Base-by-base conservation (phyloP, 2,797 vertebrate species). In the Neosilurus hyrtlii region DNA sequence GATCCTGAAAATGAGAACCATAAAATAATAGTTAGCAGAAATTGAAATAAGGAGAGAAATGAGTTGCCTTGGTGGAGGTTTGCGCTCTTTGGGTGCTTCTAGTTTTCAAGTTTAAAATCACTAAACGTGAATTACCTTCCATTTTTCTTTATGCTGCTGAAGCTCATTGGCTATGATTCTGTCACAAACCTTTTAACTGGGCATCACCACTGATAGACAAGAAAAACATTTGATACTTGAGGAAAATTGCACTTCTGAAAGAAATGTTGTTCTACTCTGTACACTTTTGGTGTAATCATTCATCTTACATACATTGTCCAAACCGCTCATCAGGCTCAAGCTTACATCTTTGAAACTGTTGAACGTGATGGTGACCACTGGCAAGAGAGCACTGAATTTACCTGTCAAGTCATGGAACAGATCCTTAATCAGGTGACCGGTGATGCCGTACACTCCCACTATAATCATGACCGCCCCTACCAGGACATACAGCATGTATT, bases 361-460 rank as follows among this genome's bases (percentile, higher is more conserved):
- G 43, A 71, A 70, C 22, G 67, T 4, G 10, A 66, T 11, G 66
- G 66, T 18, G 1, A 16, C 37, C 67, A 2, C 8, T 18, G 70
- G 70, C 51, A 16, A 14, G n/a, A 26, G 14, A 18, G 1, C 15
- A 4, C 1, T 54, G 4, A 15, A 37, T 59, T 73, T 93, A 96
- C 94, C 95, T 0, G 94, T 91, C 0, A 96, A 90, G 83, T 95
- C 94, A 0, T 95, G 94, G 30, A 90, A 71, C 49, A 96, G 92
- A 88, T 95, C 95, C 80, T 93, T 94, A 89, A 96, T 94, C 82
- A 95, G 93, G 83, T 96, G 95, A 0, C 95, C 93, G 0, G 94
- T 92, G 0, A 95, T 95, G 87, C 94, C 93, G 0, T 95, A 96
- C 0, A 92, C 92, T 59, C 93, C 93, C 0, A 86, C 79, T 35